phyloP scores from a whole-genome alignment of 2,797 vertebrate genomes.

The Myoxocephalus aenaeus region DNA sequence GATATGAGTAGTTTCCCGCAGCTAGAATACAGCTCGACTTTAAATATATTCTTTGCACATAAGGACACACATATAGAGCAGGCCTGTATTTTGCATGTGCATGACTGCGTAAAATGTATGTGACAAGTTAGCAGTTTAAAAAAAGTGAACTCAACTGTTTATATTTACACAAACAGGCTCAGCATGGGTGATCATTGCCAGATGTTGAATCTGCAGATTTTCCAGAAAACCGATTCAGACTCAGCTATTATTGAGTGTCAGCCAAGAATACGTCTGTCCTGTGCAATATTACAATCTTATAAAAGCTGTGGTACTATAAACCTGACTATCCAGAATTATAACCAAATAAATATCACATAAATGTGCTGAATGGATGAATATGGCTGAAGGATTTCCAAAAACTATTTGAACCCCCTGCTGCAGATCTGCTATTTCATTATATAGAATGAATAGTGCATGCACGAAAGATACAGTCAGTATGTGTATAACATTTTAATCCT shows the following conservation, averaged over 20 bases:
- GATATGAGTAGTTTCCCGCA: conserved; percentile 57
- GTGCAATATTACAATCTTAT: background rate
- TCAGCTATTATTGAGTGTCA: conserved; percentile 4
- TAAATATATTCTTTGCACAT: conserved; percentile 16
- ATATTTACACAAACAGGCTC: conserved; percentile 19
- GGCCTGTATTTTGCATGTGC: conserved; percentile 4
- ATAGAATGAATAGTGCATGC: conserved; percentile 26
- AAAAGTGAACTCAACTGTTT: conserved; percentile 2
- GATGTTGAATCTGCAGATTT: conserved; percentile 36
- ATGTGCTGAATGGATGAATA: conserved; percentile 32
- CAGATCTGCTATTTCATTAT: conserved; percentile 52
- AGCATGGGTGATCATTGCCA: conserved; percentile 9
- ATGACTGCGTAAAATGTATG: background rate
- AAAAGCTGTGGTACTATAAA: conserved; percentile 18
- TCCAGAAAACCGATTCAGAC: conserved; percentile 11
- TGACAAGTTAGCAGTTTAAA: background rate
- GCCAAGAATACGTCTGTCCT: conserved; percentile 1
- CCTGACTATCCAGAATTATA: background rate
- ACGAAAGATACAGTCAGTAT: conserved; percentile 42
- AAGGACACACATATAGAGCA: conserved; percentile 6
- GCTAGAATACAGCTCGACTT: conserved; percentile 57
- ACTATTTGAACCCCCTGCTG: conserved; percentile 21
- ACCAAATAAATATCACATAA: conserved; percentile 32
- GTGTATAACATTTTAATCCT: conserved; percentile 26
- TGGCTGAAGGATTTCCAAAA: conserved; percentile 36